Conservation (phyloP, 2,113 vertebrate genomes). For the Malurus cyaneus region DNA sequence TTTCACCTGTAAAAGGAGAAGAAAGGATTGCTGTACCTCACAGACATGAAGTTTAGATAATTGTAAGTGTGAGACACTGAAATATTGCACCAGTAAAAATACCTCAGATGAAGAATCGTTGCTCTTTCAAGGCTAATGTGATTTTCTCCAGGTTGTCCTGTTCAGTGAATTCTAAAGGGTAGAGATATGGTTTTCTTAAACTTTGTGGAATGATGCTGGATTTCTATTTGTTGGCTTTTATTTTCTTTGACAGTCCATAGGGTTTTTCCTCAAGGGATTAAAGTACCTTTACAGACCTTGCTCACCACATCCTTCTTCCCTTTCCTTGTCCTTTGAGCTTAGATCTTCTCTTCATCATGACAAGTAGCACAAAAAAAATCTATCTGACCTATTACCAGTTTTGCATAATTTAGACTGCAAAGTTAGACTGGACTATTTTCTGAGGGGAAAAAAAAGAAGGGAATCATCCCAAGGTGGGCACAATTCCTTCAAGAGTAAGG, state of each 20-base stretch:
- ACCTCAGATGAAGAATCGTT: constrained; percentile 1
- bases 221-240: background rate
- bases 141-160: background rate
- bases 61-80: background rate
- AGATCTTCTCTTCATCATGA: background rate
- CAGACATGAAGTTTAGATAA: background rate
- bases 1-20: background rate
- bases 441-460: background rate
- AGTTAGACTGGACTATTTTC: background rate
- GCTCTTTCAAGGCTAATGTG: constrained; percentile 12
- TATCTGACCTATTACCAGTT: background rate
- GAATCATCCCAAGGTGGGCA: background rate
- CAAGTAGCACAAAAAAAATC: background rate
- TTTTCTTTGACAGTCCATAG: background rate
- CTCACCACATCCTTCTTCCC: background rate
- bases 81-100: background rate
- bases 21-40: background rate
- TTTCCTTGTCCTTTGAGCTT: background rate
- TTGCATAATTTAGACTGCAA: background rate
- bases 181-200: background rate
- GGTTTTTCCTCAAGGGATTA: background rate
- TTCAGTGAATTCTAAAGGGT: background rate
- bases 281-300: background rate
- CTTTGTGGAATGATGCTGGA: background rate
- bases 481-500: background rate